These are phyloP conservation scores for Catharus fuscescens DNA, from an alignment of 2,113 vertebrate genomes.

Conservation along the genomic window DNA sequence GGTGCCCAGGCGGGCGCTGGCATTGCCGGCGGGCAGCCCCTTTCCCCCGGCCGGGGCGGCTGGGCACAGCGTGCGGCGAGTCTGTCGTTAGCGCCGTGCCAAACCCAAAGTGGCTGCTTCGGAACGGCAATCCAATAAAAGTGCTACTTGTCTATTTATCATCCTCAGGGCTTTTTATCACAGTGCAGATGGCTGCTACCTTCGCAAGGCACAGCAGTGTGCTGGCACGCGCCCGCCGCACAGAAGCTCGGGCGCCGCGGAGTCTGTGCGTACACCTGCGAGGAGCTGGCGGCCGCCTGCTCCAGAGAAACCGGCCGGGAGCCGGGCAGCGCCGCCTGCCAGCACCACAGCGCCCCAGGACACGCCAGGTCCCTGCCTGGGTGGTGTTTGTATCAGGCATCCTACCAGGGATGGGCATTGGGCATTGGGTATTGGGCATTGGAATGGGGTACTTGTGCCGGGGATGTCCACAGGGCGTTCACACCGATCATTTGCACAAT, in stretches of 20 bases:
- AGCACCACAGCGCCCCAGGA: rapidly evolving
- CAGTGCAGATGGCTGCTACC: slow-evolving; percentile 85
- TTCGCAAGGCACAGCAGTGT: slow-evolving; percentile 77
- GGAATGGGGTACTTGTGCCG: rapidly evolving
- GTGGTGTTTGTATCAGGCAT: background rate
- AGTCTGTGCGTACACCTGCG: slow-evolving; percentile 75
- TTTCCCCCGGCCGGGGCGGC: background rate
- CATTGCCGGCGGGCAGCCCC: background rate
- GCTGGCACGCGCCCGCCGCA: slow-evolving; percentile 73
- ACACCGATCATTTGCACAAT: rapidly evolving
- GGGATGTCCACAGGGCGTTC: rapidly evolving
- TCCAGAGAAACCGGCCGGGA: background rate
- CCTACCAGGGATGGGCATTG: background rate
- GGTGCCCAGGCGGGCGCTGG: background rate
- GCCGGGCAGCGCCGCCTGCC: background rate
- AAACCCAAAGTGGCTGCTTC: slow-evolving; percentile 84
- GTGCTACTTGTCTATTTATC: slow-evolving; percentile 84
- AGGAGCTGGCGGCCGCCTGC: slow-evolving; percentile 35
- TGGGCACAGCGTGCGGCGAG: slow-evolving; percentile 36
- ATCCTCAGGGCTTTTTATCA: slow-evolving; percentile 84
- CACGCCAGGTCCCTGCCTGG: background rate
- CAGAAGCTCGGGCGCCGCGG: slow-evolving; percentile 67
- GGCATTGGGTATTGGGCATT: background rate
- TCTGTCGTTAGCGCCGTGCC: slow-evolving; percentile 80
- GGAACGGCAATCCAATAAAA: slow-evolving; percentile 82